Conservation (phyloP, 2,888 invertebrate species). For the Diarsia dahlii region DNA sequence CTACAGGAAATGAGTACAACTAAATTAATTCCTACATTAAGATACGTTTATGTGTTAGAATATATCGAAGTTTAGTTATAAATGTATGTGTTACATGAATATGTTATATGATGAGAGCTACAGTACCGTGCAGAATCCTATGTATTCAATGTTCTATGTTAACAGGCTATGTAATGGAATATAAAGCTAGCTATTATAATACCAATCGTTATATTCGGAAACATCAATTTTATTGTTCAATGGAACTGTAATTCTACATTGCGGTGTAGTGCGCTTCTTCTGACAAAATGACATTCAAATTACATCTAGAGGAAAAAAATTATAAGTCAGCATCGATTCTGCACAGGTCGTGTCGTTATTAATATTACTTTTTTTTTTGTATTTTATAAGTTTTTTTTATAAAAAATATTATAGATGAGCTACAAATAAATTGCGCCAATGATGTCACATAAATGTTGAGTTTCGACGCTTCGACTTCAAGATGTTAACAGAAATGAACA, state of each 20-base stretch:
- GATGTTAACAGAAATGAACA: conserved; percentile 38
- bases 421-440: conserved; percentile 63
- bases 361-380: conserved; percentile 38
- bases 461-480: conserved; percentile 53
- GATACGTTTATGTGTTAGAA: conserved; percentile 60
- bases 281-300: conserved; percentile 28
- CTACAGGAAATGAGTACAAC: conserved; percentile 74
- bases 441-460: conserved; percentile 44
- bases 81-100: conserved; percentile 42
- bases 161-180: conserved; percentile 45
- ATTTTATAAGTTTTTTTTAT: conserved; percentile 48
- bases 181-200: conserved; percentile 47
- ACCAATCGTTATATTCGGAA: conserved; percentile 24
- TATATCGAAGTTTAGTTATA: conserved; percentile 54
- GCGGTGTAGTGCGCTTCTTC: conserved; percentile 1
- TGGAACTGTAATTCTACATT: conserved; percentile 10
- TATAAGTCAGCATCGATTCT: conserved; percentile 52
- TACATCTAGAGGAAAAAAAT: conserved; percentile 47
- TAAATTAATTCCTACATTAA: conserved; percentile 66
- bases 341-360: conserved; percentile 53
- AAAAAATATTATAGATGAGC: conserved; percentile 56
- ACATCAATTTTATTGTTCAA: conserved; percentile 26
- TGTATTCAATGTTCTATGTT: conserved; percentile 58
- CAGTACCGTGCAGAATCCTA: conserved; percentile 55
- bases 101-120: conserved; percentile 50